Conservation (phyloP, 2,113 vertebrate species). For the Dicaeum eximium region DNA sequence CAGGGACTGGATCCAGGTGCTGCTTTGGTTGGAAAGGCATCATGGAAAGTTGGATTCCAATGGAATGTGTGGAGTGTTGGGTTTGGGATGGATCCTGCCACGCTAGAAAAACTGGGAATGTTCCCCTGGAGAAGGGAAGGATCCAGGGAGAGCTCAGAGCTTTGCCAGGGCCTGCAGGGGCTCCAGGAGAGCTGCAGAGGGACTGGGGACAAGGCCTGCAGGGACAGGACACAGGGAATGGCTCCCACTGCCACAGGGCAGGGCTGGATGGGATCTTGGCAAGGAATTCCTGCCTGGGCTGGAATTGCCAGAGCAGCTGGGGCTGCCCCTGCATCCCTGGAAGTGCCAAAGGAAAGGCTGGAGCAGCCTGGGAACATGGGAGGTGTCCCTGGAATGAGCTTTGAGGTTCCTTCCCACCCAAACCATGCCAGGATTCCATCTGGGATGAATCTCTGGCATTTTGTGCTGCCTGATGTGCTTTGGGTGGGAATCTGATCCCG, state of each 20-base stretch:
- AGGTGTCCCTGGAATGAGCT: neutral
- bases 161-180: neutral
- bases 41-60: neutral
- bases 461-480: neutral
- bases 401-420: neutral
- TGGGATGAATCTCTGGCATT: neutral
- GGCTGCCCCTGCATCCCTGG: too few relatives aligned
- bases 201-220: neutral
- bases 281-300: neutral
- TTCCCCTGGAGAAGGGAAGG: neutral
- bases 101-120: neutral
- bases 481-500: neutral
- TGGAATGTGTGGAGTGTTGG: accelerated
- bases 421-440: neutral
- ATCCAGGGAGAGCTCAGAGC: neutral
- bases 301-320: neutral
- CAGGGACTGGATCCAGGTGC: neutral
- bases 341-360: too few relatives aligned
- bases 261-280: neutral
- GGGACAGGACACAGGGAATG: neutral
- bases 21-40: neutral
- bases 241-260: neutral
- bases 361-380: too few relatives aligned
- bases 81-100: neutral
- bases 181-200: neutral